Evolutionary conservation across 2,888 invertebrate genomes (phyloP), one percentile per base, ranked within the genome.

Genomic region (Lepidochrysops patricia): DNA sequence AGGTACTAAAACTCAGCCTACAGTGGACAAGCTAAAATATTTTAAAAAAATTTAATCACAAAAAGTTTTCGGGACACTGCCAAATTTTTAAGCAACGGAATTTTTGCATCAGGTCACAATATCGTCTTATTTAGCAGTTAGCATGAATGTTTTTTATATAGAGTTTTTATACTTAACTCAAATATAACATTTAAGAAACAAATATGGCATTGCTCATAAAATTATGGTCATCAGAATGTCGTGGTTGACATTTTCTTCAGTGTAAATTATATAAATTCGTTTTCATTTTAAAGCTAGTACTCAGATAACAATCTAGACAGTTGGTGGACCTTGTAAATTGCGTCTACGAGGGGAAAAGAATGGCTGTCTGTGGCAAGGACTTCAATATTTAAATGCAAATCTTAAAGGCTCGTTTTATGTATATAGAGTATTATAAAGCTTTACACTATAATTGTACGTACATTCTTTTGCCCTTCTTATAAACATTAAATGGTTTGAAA

Each of bases 351-450:
- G 29, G 7, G 9, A 52, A 52, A 52, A 54, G 32, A 32, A 54
- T 54, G 29, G 54, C 54, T 19, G 54, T 26, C 52, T 52, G 25
- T 27, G 52, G 54, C 54, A 19, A 49, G 1, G 15, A 9, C 52
- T 52, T 52, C 15, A 52, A 29, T 29, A 32, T 19, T 32, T 15
- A 12, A 54, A 54, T 54, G 54, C 15, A 54, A 54, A 54, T 32
- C 32, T 19, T 27, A 27, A 54, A 15, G 15, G n/a, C 15, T 43
- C 12, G 32, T 26, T 6, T 9, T 4, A 1, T 29, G 5, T 27
- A 27, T 13, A 13, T 13, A 0, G 13, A 6, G 1, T 37, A 35
- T n/a, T n/a, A 12, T n/a, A n/a, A n/a, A n/a, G n/a, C n/a, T n/a
- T n/a, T n/a, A n/a, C n/a, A n/a, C n/a, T n/a, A n/a, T n/a, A n/a